Percentiles rank a stretch among this genome's conserved stretches.
Conservation (phyloP, 2,888 invertebrate species). For the Geophilus truncorum region DNA sequence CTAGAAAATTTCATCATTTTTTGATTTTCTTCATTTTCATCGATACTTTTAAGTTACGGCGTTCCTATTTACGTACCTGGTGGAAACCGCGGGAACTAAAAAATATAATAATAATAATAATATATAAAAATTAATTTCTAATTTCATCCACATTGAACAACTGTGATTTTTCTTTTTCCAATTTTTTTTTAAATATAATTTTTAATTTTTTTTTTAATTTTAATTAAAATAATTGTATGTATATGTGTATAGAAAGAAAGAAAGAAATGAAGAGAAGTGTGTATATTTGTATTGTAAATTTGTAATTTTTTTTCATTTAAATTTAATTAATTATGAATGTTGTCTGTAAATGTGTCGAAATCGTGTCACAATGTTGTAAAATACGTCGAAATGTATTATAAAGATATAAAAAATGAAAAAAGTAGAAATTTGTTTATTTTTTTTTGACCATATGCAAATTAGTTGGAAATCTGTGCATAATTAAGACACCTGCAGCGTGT, state of each 20-base stretch:
- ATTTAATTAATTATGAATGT: neutral
- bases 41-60: neutral
- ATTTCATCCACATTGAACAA: neutral
- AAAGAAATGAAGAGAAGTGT: neutral
- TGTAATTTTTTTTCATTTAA: slow-evolving; percentile 1
- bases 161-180: neutral
- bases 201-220: neutral
- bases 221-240: neutral
- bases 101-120: neutral
- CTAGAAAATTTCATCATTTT: neutral
- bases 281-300: slow-evolving; percentile 16
- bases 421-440: neutral
- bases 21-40: neutral
- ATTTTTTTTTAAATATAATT: neutral
- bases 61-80: slow-evolving; percentile 11
- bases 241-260: neutral
- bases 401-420: neutral
- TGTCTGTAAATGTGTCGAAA: neutral
- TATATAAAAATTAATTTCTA: neutral
- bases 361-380: slow-evolving; percentile 20
- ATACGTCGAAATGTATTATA: neutral
- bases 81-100: neutral
- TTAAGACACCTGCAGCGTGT: no score
- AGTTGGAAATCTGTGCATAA: no score
- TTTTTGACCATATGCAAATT: no score